phyloP scores from a whole-genome alignment of 1,140 invertebrate genomes.

The Aphelinus certus region DNA sequence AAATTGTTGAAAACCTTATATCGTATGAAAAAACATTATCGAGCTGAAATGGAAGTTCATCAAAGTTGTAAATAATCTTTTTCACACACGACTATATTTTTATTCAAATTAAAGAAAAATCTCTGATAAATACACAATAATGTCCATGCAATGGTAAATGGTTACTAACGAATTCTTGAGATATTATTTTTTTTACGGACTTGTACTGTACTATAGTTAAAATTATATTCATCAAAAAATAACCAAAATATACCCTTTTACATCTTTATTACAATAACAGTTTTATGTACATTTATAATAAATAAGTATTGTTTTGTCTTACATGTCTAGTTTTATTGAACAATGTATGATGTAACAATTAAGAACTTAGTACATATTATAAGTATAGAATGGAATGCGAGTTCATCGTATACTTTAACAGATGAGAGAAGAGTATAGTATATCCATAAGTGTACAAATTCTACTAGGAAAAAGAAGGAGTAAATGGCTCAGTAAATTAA shows the following conservation, averaged over 20 bases:
- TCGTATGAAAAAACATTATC: conserved; percentile 17
- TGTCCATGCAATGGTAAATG: no score
- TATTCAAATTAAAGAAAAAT: no score
- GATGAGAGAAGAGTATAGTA: conserved; percentile 25
- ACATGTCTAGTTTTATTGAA: conserved; percentile 55
- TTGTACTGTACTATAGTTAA: no score
- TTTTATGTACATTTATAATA: conserved; percentile 64
- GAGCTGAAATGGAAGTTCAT: no score
- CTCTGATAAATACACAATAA: no score
- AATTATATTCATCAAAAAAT: no score
- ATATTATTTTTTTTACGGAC: no score
- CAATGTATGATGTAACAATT: conserved; percentile 52
- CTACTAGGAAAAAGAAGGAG: conserved; percentile 39
- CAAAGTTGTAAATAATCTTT: no score
- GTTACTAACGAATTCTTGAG: no score
- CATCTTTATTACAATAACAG: conserved; percentile 62
- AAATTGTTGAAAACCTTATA: conserved; percentile 41
- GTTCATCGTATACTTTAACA: conserved; percentile 28
- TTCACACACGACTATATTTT: no score
- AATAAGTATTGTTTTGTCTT: conserved; percentile 56
- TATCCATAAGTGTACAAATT: conserved; percentile 42
- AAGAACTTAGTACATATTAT: conserved; percentile 44
- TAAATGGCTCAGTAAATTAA: conserved; percentile 18
- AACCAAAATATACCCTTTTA: conserved; percentile 39
- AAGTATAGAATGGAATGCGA: conserved; percentile 37